Base-by-base conservation (phyloP, 2,797 vertebrate genomes). In the Taeniopygia guttata region DNA sequence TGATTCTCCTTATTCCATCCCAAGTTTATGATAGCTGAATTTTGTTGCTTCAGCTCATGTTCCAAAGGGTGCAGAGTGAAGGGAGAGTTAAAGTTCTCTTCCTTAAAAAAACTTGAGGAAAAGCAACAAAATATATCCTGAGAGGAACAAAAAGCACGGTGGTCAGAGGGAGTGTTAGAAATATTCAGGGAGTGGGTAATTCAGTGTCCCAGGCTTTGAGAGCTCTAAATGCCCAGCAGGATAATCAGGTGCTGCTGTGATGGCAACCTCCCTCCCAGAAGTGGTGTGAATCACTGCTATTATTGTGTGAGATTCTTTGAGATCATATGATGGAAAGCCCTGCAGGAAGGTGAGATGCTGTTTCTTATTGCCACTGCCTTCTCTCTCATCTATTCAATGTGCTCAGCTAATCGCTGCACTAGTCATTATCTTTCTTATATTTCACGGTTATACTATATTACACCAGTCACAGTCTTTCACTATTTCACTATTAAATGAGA, bases 401-500 rank as follows among this genome's bases (percentile, higher is more conserved):
- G 2, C 70, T 92, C 55, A 56, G 67, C 83, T 95, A 95, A 95
- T 82, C 84, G 70, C 84, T 92, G 60, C 77, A 70, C 70, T 92
- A 84, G 81, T 90, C 92, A 96, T 95, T 93, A 96, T 93, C 86
- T 86, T 76, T 48, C 79, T 73, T 93, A 72, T 91, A 93, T 93
- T 92, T 96, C 90, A 94, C 6, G 2, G 93, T 93, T 93, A 89
- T 89, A 32, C 46, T 87, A 8, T 94, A 76, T 95, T 89, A 90
- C 34, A 87, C 58, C n/a, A 89, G 92, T 66, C 84, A 91, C 78
- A 94, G 21, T 91, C 63, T 34, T 84, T 69, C 69, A 21, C 34
- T 87, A 87, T 93, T 94, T 95, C 91, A 92, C 60, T 92, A 59
- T 87, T 96, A 92, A 95, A 95, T 89, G 73, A 86, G 90, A 79